Percentiles rank a stretch among this genome's conserved stretches.
These are phyloP conservation scores for Chymomyza amoena DNA, from an alignment of 2,888 invertebrate species.

Conservation along the genomic window DNA sequence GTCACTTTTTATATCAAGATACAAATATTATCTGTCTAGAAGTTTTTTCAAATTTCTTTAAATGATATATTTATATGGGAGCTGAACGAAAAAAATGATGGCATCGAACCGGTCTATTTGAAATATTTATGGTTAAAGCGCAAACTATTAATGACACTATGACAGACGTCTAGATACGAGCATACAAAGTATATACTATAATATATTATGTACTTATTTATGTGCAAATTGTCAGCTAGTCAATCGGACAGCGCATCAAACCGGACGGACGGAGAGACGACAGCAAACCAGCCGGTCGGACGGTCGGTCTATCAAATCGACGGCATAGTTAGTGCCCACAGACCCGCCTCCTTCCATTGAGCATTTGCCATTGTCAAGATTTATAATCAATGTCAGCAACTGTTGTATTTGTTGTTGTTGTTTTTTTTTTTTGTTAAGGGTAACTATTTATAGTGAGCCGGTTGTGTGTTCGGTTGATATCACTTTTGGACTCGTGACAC, in stretches of 20 bases:
- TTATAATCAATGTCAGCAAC: constrained; percentile 64
- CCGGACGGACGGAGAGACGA: neutral
- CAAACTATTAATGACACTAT: neutral
- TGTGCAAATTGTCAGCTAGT: neutral
- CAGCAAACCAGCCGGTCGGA: neutral
- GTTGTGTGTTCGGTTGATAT: constrained; percentile 1
- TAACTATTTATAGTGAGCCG: constrained; percentile 20
- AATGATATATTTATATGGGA: constrained; percentile 22
- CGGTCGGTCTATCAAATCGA: no score
- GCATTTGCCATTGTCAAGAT: constrained; percentile 63
- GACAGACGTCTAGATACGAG: neutral
- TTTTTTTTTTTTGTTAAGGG: constrained; percentile 17
- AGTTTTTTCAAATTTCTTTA: neutral
- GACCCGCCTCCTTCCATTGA: constrained; percentile 44
- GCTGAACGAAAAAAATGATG: constrained; percentile 44
- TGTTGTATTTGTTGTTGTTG: constrained; percentile 31
- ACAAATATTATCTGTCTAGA: neutral
- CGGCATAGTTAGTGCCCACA: neutral
- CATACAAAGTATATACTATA: neutral
- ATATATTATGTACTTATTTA: neutral
- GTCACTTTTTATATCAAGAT: neutral
- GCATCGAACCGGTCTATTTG: constrained; percentile 59
- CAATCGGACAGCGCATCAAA: neutral
- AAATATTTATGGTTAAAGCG: constrained; percentile 6
- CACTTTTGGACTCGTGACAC: constrained; percentile 52